Percentiles rank a stretch among this genome's conserved stretches.
Conservation (phyloP, 2,113 vertebrate genomes). For the Toxotes chatareus region DNA sequence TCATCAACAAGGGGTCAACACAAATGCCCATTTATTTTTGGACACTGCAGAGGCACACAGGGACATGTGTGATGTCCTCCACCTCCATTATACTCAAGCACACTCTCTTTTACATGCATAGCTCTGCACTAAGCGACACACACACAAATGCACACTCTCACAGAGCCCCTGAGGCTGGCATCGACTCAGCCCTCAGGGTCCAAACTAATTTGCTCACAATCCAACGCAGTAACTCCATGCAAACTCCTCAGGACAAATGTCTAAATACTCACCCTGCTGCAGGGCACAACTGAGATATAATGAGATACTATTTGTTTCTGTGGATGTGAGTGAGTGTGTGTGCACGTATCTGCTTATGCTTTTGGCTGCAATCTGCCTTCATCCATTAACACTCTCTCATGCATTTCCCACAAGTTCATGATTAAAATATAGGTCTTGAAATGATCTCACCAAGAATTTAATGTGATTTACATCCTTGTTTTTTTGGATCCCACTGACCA, state of each 20-base stretch:
- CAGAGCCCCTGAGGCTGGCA: slow-evolving; percentile 40
- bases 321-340: neutral
- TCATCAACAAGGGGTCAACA: slow-evolving; percentile 51
- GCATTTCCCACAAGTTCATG: neutral
- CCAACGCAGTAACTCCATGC: slow-evolving; percentile 45
- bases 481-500: no score
- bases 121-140: neutral
- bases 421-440: no score
- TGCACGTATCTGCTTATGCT: neutral
- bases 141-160: neutral
- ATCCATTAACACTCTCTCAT: no score
- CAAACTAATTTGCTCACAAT: slow-evolving; percentile 69
- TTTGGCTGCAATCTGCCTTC: neutral
- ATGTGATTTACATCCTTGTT: no score
- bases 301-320: slow-evolving; percentile 45
- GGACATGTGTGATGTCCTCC: slow-evolving; percentile 59
- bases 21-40: slow-evolving; percentile 72
- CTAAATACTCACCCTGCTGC: slow-evolving; percentile 54
- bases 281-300: slow-evolving; percentile 49
- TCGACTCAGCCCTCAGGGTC: slow-evolving; percentile 59
- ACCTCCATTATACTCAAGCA: slow-evolving; percentile 19
- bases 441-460: neutral
- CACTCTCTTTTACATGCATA: slow-evolving; percentile 1
- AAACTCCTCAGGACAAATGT: slow-evolving; percentile 64
- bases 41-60: slow-evolving; percentile 52